Conservation (phyloP, 1,140 invertebrate species). For the Bursaphelenchus mucronatus region DNA sequence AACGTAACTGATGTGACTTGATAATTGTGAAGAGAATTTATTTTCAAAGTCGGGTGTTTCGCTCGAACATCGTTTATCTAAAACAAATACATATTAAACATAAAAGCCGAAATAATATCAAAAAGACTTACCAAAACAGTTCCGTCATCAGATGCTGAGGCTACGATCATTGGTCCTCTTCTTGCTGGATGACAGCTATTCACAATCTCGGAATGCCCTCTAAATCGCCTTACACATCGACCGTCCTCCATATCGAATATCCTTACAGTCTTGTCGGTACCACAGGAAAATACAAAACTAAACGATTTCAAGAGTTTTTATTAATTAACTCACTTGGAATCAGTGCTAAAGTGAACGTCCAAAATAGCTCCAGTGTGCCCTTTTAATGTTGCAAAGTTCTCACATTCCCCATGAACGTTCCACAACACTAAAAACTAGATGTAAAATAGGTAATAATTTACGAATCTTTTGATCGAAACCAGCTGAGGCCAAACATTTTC, state of each 20-base stretch:
- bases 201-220: constrained; percentile 69
- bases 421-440: constrained; percentile 74
- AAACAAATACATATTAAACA: constrained; percentile 30
- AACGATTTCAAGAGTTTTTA: constrained; percentile 22
- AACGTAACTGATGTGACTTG: constrained; percentile 85
- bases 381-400: constrained; percentile 82
- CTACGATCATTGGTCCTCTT: constrained; percentile 79
- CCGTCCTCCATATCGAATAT: constrained; percentile 89
- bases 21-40: constrained; percentile 73
- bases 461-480: constrained; percentile 96
- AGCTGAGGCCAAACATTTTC: constrained; percentile 82
- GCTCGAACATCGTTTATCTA: constrained; percentile 76
- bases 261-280: constrained; percentile 88
- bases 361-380: constrained; percentile 94
- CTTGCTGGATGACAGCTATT: constrained; percentile 70
- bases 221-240: constrained; percentile 80
- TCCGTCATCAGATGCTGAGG: constrained; percentile 90
- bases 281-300: constrained; percentile 79
- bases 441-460: constrained; percentile 66
- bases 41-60: constrained; percentile 73
- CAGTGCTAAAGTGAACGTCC: constrained; percentile 90
- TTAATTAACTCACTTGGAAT: constrained; percentile 68
- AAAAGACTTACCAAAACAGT: constrained; percentile 71
- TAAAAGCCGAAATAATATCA: constrained; percentile 18
- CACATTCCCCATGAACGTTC: constrained; percentile 96